Evolutionary conservation across 2,113 vertebrate genomes (phyloP).

Genomic region (Pelecanoides urinatrix): DNA sequence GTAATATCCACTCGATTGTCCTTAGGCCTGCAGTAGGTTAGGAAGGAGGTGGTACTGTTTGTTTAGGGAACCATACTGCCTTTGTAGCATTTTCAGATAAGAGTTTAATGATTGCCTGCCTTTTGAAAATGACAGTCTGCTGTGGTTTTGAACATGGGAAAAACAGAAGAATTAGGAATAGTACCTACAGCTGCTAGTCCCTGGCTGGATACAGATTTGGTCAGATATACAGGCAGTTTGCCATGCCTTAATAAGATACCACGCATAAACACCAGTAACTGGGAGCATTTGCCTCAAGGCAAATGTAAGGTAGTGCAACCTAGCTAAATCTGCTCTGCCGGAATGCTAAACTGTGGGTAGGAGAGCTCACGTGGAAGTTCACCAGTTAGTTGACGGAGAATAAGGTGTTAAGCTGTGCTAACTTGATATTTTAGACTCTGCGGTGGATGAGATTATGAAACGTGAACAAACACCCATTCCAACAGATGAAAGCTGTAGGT

Average conservation of each 20-base stretch:
- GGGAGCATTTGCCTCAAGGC: not conserved
- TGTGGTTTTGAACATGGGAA: not conserved
- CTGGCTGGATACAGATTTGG: not conserved
- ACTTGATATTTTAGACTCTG: not conserved
- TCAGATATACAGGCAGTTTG: not conserved
- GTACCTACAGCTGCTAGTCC: not conserved
- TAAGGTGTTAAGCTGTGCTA: not conserved
- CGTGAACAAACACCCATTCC: not conserved
- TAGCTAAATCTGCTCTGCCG: not conserved
- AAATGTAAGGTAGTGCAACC: not conserved
- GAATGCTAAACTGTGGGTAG: not conserved
- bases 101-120: not conserved
- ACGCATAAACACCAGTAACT: not conserved
- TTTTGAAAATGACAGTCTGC: not conserved
- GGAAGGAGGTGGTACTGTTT: not conserved
- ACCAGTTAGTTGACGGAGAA: not conserved
- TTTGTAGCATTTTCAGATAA: not conserved
- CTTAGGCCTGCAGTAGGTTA: not conserved
- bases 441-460: not conserved
- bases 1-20: not conserved
- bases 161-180: not conserved
- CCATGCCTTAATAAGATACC: not conserved
- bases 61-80: not conserved
- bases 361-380: not conserved
- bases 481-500: not conserved